phyloP scores from a whole-genome alignment of 2,113 vertebrate genomes.

The Scopus umbretta region DNA sequence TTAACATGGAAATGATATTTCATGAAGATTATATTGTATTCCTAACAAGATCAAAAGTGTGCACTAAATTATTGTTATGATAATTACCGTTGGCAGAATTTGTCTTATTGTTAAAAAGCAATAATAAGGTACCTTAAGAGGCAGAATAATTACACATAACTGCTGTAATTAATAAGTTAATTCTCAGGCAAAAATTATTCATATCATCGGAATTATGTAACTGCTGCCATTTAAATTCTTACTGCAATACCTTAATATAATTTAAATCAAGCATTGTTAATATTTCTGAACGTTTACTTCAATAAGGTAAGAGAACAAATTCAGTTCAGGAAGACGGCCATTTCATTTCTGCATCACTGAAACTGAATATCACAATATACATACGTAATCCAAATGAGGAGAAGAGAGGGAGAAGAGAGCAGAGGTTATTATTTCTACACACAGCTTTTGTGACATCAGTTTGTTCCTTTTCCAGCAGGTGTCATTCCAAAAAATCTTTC shows the following conservation, averaged over 20 bases:
- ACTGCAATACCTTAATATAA: background rate
- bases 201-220: conserved; percentile 54
- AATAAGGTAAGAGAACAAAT: background rate
- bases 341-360: background rate
- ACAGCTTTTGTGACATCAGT: background rate
- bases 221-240: conserved; percentile 53
- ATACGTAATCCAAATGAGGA: background rate
- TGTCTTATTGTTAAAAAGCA: conserved; percentile 67
- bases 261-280: conserved; percentile 35
- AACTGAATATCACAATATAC: background rate
- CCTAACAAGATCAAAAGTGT: conserved; percentile 56
- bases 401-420: background rate
- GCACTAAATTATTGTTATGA: conserved; percentile 68
- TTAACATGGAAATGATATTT: conserved; percentile 58
- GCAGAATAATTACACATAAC: conserved; percentile 74
- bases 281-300: background rate
- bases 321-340: background rate
- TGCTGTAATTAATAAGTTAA: conserved; percentile 75
- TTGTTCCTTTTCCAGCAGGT: background rate
- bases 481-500: background rate
- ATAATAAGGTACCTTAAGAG: conserved; percentile 66
- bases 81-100: conserved; percentile 68
- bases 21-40: conserved; percentile 57
- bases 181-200: conserved; percentile 65
- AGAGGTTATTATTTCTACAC: background rate